Base-by-base conservation (phyloP, 1,140 invertebrate species). In the Atopsyche davidsoni region DNA sequence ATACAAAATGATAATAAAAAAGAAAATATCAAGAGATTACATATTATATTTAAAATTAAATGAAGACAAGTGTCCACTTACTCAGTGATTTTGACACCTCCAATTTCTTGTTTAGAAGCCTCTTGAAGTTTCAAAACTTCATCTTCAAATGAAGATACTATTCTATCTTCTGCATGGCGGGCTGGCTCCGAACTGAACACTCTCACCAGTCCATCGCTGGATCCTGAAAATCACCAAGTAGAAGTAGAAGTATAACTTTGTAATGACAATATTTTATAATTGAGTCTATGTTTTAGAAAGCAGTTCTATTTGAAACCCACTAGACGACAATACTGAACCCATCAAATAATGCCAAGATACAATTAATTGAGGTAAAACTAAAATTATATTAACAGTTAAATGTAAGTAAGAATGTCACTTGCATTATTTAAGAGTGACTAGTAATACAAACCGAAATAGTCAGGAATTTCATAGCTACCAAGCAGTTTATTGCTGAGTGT, bases 201-300 rank as follows among this genome's bases (percentile, higher is more conserved):
- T 48, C 93, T 77, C 0, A 96, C 77, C 0, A 86, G 63, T 1
- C 89, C 90, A 72, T 97, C 93, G 69, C 89, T 94, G 54, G 67
- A 72, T 59, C 67, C 72, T 74, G 21, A 13, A 51, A 53, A 38
- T 18, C n/a, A n/a, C n/a, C n/a, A n/a, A n/a, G n/a, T n/a, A n/a
- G n/a, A n/a, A n/a, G n/a, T n/a, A n/a, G 38, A 53, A 61, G 59
- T 45, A 23, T 53, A 24, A 31, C 11, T 48, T 35, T 21, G 43
- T 25, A 51, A 4, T 55, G 19, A n/a, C 18, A 43, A 6, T 9
- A 16, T 9, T 38, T 38, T 38, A 16, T 7, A 38, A 38, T 9
- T n/a, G n/a, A n/a, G 25, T 28, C 25, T 28, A n/a, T 28, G 25
- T n/a, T n/a, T n/a, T n/a, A n/a, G 25, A 28, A n/a, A 9, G 7